Conservation (phyloP, 1,140 invertebrate genomes). For the Trichonephila inaurata region DNA sequence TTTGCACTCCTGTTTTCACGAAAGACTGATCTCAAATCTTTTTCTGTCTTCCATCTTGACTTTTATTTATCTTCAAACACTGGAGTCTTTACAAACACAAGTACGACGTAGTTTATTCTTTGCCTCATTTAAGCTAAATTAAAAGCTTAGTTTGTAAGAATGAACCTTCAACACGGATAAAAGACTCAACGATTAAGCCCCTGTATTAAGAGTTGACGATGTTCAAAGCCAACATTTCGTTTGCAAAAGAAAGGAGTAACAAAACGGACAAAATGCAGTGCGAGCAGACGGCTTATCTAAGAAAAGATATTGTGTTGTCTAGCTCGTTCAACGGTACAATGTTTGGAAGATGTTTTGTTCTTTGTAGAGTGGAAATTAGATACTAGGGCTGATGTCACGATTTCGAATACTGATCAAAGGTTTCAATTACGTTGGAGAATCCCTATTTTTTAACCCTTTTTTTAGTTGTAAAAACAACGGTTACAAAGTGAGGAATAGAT, state of each 20-base stretch:
- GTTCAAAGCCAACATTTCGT: conserved; percentile 32
- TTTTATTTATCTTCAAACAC: not conserved
- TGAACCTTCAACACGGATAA: conserved; percentile 16
- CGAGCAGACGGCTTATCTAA: conserved; percentile 16
- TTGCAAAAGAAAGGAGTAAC: conserved; percentile 16
- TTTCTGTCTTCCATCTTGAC: not conserved
- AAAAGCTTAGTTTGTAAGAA: conserved; percentile 13
- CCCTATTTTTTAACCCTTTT: not conserved
- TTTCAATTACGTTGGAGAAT: not conserved
- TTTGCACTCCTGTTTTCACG: not conserved
- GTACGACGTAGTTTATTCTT: not conserved
- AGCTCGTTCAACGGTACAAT: not conserved
- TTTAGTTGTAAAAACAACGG: not conserved
- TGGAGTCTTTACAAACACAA: conserved; percentile 13
- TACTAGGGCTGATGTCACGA: not conserved
- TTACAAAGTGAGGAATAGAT: not conserved
- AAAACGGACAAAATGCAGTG: not conserved
- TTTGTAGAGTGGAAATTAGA: conserved; percentile 36
- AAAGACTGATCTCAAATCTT: not conserved
- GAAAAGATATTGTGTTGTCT: not conserved
- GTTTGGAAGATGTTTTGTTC: not conserved
- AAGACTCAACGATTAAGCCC: conserved; percentile 21
- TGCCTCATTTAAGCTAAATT: conserved; percentile 47
- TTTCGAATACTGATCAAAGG: not conserved
- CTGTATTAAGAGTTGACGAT: conserved; percentile 17